Evolutionary conservation across 2,797 vertebrate genomes (phyloP), one percentile per base, ranked within the genome.

Genomic region (Vipera ursinii): DNA sequence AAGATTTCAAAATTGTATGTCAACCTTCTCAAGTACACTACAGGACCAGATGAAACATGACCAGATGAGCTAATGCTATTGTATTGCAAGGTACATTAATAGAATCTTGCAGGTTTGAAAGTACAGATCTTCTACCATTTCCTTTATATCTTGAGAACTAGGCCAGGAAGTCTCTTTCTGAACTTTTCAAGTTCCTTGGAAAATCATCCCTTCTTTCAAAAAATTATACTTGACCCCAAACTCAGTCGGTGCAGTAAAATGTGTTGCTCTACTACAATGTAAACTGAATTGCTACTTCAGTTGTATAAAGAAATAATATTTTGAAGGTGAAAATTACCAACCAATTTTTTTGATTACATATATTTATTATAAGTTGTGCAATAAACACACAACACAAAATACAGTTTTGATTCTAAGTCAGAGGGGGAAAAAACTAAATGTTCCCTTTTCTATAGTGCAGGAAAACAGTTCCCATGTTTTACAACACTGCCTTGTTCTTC

Each of bases 271-370:
- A 96, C 96, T 96, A 97, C 95, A 97, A 95, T 97, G 95, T 95
- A 95, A 78, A 95, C 87, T 65, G 94, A 97, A 97, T 97, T 97
- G 94, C 96, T 93, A 95, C 95, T 97, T 96, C 94, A 96, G 97
- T 96, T 97, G 93, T 96, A 96, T 95, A 96, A 97, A 96, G 92
- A 96, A 96, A 96, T 96, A 97, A 97, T 96, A 97, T 96, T 93
- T 96, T 93, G 95, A 90, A 89, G 91, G 94, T 96, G 96, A 97
- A 97, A 97, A 98, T 97, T 96, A 97, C 97, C 96, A 95, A 95
- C 96, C 56, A 3, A 96, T 97, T 96, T 93, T 96, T 94, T 95
- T 97, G 97, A 98, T 98, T 97, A 97, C 95, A 97, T 96, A 95
- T 93, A 97, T 97, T 97, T 97, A 95, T 96, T 96, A 95, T 96